Conservation (phyloP, 1,140 invertebrate genomes). For the Lasioglossum baleicum region DNA sequence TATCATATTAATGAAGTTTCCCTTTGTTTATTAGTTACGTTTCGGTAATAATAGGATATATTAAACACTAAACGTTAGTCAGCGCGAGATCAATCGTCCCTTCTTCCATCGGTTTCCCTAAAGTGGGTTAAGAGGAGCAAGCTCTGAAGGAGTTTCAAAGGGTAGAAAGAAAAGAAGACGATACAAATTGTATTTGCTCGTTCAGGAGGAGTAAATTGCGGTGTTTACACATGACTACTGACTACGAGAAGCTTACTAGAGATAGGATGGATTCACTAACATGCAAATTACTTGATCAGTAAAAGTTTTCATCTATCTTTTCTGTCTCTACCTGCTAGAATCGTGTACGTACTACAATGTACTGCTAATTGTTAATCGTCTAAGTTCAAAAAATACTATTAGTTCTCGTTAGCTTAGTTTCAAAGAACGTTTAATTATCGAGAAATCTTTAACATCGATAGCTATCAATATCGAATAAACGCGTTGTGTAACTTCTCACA, state of each 20-base stretch:
- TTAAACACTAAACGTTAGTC: slow-evolving; percentile 55
- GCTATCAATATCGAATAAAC: slow-evolving; percentile 21
- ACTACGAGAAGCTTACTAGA: slow-evolving; percentile 50
- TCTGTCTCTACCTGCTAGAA: slow-evolving; percentile 24
- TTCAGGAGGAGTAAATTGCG: slow-evolving; percentile 39
- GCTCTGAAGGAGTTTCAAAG: background rate
- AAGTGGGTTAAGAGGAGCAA: background rate
- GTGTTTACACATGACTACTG: slow-evolving; percentile 29
- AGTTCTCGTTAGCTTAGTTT: slow-evolving; percentile 69
- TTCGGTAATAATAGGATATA: slow-evolving; percentile 47
- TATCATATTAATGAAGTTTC: slow-evolving; percentile 41
- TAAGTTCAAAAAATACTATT: slow-evolving; percentile 73
- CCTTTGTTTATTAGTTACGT: slow-evolving; percentile 30
- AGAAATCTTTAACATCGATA: slow-evolving; percentile 47
- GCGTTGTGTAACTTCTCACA: background rate
- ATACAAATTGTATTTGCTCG: slow-evolving; percentile 1
- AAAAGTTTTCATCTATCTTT: slow-evolving; percentile 17
- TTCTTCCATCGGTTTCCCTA: slow-evolving; percentile 8
- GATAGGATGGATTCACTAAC: slow-evolving; percentile 61
- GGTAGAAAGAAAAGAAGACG: slow-evolving; percentile 1
- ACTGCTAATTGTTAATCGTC: slow-evolving; percentile 62
- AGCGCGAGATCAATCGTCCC: slow-evolving; percentile 33
- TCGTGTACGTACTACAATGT: slow-evolving; percentile 57
- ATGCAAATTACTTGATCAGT: slow-evolving; percentile 58
- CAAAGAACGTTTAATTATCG: slow-evolving; percentile 53